A percentile compares a stretch with the other conserved stretches of the same genome.
Evolutionary conservation across 1,140 invertebrate species (phyloP).

Genomic region (Drosophila ercepeae): DNA sequence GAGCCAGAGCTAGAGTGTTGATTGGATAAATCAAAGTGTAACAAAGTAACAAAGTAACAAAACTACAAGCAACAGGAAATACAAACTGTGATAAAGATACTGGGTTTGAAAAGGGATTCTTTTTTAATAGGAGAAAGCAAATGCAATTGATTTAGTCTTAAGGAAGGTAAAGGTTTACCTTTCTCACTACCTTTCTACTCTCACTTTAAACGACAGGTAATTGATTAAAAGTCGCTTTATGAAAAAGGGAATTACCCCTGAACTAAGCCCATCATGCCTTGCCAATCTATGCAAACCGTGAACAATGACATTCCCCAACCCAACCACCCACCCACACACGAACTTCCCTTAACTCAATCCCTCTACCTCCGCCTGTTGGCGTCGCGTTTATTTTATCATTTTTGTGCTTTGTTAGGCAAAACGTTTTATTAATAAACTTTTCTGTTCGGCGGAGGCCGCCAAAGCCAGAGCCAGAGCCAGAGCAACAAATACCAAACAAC

Average conservation of each 20-base stretch:
- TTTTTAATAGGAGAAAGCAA: too few relatives aligned
- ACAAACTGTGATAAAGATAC: too few relatives aligned
- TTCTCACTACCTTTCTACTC: too few relatives aligned
- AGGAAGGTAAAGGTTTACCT: too few relatives aligned
- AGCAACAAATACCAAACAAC: conserved; percentile 48
- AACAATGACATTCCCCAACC: conserved; percentile 31
- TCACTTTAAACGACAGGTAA: background rate
- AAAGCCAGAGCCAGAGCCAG: conserved; percentile 10
- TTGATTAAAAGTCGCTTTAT: background rate
- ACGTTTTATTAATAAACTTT: conserved; percentile 60
- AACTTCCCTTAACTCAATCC: background rate
- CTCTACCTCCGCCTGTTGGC: conserved; percentile 23
- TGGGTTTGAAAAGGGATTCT: too few relatives aligned
- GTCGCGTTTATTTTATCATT: conserved; percentile 73
- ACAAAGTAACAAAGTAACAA: background rate
- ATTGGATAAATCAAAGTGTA: background rate
- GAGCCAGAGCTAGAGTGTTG: background rate
- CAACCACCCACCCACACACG: background rate
- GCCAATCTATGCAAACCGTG: conserved; percentile 21
- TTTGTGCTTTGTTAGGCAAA: conserved; percentile 53
- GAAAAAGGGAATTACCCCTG: background rate
- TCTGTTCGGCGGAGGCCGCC: conserved; percentile 26
- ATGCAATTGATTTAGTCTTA: too few relatives aligned
- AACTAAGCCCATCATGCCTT: conserved; percentile 10
- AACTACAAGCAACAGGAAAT: too few relatives aligned